Evolutionary conservation across 2,113 vertebrate species (phyloP).

Genomic region (Sinocyclocheilus rhinocerous): DNA sequence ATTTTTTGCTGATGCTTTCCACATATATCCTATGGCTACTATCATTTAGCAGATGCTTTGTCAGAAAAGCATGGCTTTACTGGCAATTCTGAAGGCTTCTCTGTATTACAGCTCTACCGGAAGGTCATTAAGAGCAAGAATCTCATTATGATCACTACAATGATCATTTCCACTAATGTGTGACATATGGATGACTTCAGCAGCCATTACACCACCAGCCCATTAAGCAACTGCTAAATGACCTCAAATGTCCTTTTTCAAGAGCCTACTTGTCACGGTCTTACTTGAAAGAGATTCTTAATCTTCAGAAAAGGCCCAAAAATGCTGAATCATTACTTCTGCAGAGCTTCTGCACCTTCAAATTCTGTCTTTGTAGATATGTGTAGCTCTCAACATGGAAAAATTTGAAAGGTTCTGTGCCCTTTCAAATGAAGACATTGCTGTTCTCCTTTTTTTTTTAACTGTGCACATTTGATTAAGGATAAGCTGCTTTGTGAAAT

Average conservation of each 20-base stretch:
- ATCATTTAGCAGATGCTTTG: neutral
- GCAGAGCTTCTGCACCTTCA: neutral
- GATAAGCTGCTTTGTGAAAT: too few relatives aligned
- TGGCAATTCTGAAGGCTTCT: neutral
- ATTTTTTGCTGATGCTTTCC: neutral
- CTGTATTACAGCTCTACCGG: constrained; percentile 11
- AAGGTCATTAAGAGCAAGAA: constrained; percentile 16
- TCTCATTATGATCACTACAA: constrained; percentile 18
- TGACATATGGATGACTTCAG: constrained; percentile 37
- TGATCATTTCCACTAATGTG: constrained; percentile 13
- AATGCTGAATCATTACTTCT: neutral
- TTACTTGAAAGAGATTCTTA: too few relatives aligned
- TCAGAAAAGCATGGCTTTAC: neutral
- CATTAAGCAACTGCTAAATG: constrained; percentile 13
- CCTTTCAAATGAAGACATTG: too few relatives aligned
- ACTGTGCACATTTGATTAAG: too few relatives aligned
- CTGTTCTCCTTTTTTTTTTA: too few relatives aligned
- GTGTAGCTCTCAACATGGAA: too few relatives aligned
- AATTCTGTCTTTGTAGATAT: neutral
- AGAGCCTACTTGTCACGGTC: neutral
- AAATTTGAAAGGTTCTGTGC: too few relatives aligned
- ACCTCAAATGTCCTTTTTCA: neutral
- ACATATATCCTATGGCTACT: neutral
- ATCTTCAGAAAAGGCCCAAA: neutral
- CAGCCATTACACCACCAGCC: neutral